phyloP scores from a whole-genome alignment of 2,888 invertebrate species.

The Drosophila bunnanda region DNA sequence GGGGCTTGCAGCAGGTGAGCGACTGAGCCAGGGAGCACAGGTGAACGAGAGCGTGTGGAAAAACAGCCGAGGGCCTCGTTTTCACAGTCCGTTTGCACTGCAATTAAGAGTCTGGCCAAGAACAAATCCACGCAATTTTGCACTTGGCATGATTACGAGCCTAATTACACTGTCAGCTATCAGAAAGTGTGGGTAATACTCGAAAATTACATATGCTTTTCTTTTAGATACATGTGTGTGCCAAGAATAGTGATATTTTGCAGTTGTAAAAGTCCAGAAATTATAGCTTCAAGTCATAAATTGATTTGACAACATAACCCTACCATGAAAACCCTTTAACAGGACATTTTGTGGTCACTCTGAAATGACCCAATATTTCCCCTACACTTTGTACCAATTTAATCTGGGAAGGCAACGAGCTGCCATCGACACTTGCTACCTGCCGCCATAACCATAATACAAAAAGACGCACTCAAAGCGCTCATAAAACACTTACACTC shows the following conservation, averaged over 20 bases:
- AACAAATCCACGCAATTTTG: slow-evolving; percentile 44
- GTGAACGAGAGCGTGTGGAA: slow-evolving; percentile 29
- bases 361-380: slow-evolving; percentile 18
- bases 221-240: too few relatives aligned
- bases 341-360: slow-evolving; percentile 15
- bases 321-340: not conserved
- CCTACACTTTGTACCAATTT: slow-evolving; percentile 8
- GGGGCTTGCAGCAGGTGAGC: not conserved
- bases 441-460: slow-evolving; percentile 38
- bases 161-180: slow-evolving; percentile 15
- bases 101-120: slow-evolving; percentile 58
- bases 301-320: not conserved
- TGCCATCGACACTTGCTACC: slow-evolving; percentile 40
- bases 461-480: slow-evolving; percentile 53
- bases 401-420: slow-evolving; percentile 28
- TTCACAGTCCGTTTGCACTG: slow-evolving; percentile 47
- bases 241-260: not conserved
- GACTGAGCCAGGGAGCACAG: slow-evolving; percentile 13
- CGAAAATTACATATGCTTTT: not conserved
- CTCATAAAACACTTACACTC: slow-evolving; percentile 63
- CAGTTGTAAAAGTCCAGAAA: not conserved
- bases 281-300: not conserved
- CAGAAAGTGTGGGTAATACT: not conserved
- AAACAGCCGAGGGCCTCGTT: slow-evolving; percentile 48
- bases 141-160: slow-evolving; percentile 15